Base-by-base conservation (phyloP, 2,113 vertebrate species). In the Stictonetta naevosa region DNA sequence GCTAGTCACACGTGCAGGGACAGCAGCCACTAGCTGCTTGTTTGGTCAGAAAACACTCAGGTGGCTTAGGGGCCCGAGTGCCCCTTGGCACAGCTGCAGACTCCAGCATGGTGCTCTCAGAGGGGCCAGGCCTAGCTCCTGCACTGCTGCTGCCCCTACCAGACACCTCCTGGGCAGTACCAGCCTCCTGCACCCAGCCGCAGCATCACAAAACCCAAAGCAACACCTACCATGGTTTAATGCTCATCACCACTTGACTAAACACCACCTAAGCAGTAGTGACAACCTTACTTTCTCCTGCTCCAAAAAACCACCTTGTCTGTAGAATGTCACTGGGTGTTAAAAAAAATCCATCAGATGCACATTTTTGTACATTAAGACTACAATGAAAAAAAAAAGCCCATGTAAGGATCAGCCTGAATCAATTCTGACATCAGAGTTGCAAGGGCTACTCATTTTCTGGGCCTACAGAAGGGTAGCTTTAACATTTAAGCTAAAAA, bases 141-240 rank as follows among this genome's bases (percentile, higher is more conserved):
- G n/a, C 71, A 62, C 67, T 72, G 67, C 46, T 77, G 10, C 36
- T 18, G 40, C 78, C 34, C 34, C 18, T 64, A 20, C 55, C 56
- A 87, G 62, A 25, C 17, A n/a, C 40, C 1, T 3, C 29, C 18
- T 0, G 2, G 34, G 50, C 60, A 20, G 11, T 20, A 17, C 2
- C 1, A 33, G 29, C 53, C 31, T 75, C 71, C 75, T 36, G 36
- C 17, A 6, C 12, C 18, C 29, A 80, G 38, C 68, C 83, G 38
- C 50, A 69, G 50, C 14, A 10, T 20, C 8, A 13, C 46, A 31
- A 29, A 58, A 21, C 10, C 63, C 8, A 11, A 48, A 48, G 46
- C 46, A 22, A 19, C 46, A 48, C 42, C 84, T 74, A 26, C 52
- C 19, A 4, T 1, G 56, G 13, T 38, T 26, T 17, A 73, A 53